phyloP scores from a whole-genome alignment of 2,113 vertebrate species.

The Cisticola juncidis region DNA sequence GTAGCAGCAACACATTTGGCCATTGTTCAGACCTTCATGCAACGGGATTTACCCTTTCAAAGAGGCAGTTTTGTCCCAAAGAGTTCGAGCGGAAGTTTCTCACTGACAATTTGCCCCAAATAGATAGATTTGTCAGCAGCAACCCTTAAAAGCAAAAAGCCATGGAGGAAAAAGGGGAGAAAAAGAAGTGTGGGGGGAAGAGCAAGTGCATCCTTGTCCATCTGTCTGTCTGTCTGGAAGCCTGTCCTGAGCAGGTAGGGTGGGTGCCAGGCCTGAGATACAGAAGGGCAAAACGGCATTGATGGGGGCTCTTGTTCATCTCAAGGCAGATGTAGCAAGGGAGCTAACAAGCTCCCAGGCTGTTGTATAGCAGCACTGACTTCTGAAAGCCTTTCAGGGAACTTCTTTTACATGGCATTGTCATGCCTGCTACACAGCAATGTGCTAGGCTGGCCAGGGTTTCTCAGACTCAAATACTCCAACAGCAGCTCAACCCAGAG shows the following conservation, averaged over 20 bases:
- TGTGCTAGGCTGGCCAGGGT: background rate
- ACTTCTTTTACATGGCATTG: constrained; percentile 53
- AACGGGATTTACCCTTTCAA: constrained; percentile 99
- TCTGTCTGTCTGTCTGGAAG: background rate
- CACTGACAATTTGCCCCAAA: constrained; percentile 99
- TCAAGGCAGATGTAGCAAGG: constrained; percentile 59
- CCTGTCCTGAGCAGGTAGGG: constrained; percentile 19
- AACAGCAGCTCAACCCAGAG: background rate
- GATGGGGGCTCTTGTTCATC: constrained; percentile 52
- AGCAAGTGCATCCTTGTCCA: constrained; percentile 49
- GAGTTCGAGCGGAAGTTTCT: constrained; percentile 99
- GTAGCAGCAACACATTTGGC: constrained; percentile 96
- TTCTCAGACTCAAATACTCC: background rate
- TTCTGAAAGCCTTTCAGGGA: constrained; percentile 60
- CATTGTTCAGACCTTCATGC: constrained; percentile 98
- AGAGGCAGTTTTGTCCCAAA: constrained; percentile 99
- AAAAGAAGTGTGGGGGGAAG: constrained; percentile 34
- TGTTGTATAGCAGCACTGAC: constrained; percentile 58
- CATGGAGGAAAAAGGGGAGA: constrained; percentile 56
- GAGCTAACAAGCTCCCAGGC: constrained; percentile 62
- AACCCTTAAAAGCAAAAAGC: constrained; percentile 86
- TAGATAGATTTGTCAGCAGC: constrained; percentile 99
- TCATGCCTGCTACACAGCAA: constrained; percentile 46
- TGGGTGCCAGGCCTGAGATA: background rate
- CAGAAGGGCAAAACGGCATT: background rate